These are phyloP conservation scores for Charadrius vociferus DNA, from an alignment of 2,113 vertebrate genomes.

Conservation along the genomic window DNA sequence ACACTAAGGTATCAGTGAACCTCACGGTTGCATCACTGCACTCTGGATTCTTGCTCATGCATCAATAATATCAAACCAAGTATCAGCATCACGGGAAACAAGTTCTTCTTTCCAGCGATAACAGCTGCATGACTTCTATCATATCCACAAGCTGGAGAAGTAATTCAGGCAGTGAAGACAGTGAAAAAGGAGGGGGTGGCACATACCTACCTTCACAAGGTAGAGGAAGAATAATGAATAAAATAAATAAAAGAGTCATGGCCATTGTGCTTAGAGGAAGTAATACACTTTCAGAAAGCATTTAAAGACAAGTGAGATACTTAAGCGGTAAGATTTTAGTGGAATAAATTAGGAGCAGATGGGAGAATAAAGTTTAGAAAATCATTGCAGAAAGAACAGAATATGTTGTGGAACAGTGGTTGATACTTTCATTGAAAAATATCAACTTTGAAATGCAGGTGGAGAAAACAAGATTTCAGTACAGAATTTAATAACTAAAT, in stretches of 20 bases:
- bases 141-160: not conserved
- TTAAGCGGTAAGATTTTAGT: not conserved
- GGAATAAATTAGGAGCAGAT: not conserved
- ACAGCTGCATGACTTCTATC: not conserved
- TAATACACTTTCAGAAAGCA: not conserved
- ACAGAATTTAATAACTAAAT: not conserved
- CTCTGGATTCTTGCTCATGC: not conserved
- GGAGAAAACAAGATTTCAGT: not conserved
- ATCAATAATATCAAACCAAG: not conserved
- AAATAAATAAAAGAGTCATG: not conserved
- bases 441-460: not conserved
- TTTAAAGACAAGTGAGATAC: not conserved
- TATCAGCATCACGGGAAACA: not conserved
- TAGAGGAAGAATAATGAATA: not conserved
- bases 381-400: not conserved
- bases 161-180: not conserved
- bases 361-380: not conserved
- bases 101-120: not conserved
- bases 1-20: not conserved
- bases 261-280: not conserved
- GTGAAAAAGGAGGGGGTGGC: not conserved
- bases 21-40: not conserved
- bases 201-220: not conserved
- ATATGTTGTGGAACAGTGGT: not conserved
- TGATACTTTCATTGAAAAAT: not conserved